Percentiles rank a stretch among this genome's conserved stretches.
phyloP scores from a whole-genome alignment of 1,140 invertebrate species.

The Rhopalosiphum padi region DNA sequence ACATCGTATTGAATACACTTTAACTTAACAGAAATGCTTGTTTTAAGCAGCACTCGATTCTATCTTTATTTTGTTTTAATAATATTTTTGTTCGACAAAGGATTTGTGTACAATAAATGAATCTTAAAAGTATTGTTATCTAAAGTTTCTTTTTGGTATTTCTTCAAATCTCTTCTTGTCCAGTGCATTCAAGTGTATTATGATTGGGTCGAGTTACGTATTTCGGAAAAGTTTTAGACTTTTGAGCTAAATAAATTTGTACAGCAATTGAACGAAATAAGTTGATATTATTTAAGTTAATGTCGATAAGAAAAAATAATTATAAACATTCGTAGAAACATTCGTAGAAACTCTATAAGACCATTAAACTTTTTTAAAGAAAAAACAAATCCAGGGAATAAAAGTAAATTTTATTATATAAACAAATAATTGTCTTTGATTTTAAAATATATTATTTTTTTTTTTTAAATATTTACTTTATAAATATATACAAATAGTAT shows the following conservation, averaged over 20 bases:
- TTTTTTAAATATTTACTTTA: too few species aligned
- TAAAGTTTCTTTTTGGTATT: background rate
- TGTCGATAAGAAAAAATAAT: background rate
- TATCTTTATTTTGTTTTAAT: slow-evolving; percentile 19
- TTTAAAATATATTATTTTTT: background rate
- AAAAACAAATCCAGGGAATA: background rate
- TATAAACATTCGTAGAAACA: background rate
- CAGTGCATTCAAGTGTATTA: background rate
- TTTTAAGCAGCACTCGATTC: background rate
- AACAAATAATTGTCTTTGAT: background rate
- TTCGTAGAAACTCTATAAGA: background rate
- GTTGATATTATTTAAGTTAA: background rate
- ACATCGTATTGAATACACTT: background rate
- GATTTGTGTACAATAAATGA: slow-evolving; percentile 10
- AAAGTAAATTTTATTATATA: background rate
- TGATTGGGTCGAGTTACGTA: background rate
- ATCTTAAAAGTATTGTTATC: background rate
- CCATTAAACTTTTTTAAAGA: background rate
- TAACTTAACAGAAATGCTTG: background rate
- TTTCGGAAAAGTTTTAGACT: background rate
- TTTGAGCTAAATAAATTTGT: slow-evolving; percentile 18
- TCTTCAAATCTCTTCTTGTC: background rate
- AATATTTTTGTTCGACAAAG: background rate
- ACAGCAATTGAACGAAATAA: slow-evolving; percentile 10
- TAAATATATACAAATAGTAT: too few species aligned